Conservation (phyloP, 2,888 invertebrate genomes). For the Dryocosmus kuriphilus region DNA sequence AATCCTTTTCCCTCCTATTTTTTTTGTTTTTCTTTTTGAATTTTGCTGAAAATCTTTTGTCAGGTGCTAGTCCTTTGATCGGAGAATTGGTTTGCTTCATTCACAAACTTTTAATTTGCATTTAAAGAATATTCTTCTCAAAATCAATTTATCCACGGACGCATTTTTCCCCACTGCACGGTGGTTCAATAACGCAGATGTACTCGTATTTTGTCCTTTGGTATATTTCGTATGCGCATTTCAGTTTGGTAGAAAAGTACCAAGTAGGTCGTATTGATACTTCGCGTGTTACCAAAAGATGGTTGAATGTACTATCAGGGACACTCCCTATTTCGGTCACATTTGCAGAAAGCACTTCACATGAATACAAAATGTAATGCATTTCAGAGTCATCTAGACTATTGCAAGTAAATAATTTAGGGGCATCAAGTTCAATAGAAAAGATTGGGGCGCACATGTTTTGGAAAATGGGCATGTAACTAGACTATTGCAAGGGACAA, state of each 20-base stretch:
- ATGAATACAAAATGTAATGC: conserved; percentile 5
- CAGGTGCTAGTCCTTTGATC: too few relatives aligned
- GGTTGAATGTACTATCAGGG: conserved; percentile 15
- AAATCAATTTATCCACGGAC: too few relatives aligned
- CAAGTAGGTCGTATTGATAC: conserved; percentile 13
- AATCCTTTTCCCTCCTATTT: too few relatives aligned
- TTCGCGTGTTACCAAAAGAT: conserved; percentile 15
- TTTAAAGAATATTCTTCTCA: too few relatives aligned
- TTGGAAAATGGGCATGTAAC: too few relatives aligned
- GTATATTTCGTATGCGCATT: conserved; percentile 41
- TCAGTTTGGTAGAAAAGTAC: conserved; percentile 3
- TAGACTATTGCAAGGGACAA: too few relatives aligned
- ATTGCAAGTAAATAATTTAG: neutral
- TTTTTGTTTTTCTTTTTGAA: too few relatives aligned
- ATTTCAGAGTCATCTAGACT: neutral
- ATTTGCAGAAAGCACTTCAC: conserved; percentile 3
- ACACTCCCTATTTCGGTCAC: neutral
- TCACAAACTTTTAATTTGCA: too few relatives aligned
- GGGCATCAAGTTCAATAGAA: neutral
- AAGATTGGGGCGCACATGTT: neutral
- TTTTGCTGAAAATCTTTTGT: too few relatives aligned
- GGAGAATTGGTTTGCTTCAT: too few relatives aligned
- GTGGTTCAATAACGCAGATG: too few relatives aligned
- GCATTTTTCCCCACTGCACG: too few relatives aligned
- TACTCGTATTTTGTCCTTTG: conserved; percentile 46